A percentile compares a stretch with the other conserved stretches of the same genome.
phyloP scores from a whole-genome alignment of 2,888 invertebrate species.

The Orchestes rusci region DNA sequence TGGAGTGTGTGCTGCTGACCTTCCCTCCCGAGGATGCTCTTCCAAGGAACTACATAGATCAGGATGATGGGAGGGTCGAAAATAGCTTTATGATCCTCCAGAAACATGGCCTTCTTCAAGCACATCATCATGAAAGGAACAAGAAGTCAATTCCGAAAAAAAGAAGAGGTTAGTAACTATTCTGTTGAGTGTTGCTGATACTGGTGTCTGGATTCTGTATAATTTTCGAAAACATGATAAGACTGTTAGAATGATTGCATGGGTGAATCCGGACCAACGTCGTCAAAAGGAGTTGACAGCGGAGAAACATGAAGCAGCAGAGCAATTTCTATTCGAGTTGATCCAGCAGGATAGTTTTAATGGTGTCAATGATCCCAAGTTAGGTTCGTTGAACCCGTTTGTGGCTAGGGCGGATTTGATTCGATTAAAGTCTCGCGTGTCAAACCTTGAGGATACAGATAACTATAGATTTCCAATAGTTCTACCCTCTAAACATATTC shows the following conservation, averaged over 20 bases:
- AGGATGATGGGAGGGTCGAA: slow-evolving; percentile 36
- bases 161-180: too few relatives aligned
- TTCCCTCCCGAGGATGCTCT: too few relatives aligned
- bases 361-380: too few relatives aligned
- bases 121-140: slow-evolving; percentile 1
- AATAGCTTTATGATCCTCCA: slow-evolving; percentile 27
- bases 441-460: too few relatives aligned
- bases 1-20: too few relatives aligned
- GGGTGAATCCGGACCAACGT: too few relatives aligned
- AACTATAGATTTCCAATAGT: slow-evolving; percentile 18
- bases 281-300: slow-evolving; percentile 10
- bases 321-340: not conserved
- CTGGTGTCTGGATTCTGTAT: slow-evolving; percentile 10
- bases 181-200: too few relatives aligned
- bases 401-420: too few relatives aligned
- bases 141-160: too few relatives aligned
- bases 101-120: slow-evolving; percentile 5
- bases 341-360: slow-evolving; percentile 4
- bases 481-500: slow-evolving; percentile 16
- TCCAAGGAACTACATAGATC: too few relatives aligned
- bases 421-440: slow-evolving; percentile 10
- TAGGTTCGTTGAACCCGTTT: too few relatives aligned
- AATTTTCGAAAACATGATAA: slow-evolving; percentile 25
- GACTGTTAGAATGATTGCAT: too few relatives aligned
- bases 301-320: not conserved